These are phyloP conservation scores for Neotoxoptera formosana DNA, from an alignment of 1,140 invertebrate genomes.

Conservation along the genomic window DNA sequence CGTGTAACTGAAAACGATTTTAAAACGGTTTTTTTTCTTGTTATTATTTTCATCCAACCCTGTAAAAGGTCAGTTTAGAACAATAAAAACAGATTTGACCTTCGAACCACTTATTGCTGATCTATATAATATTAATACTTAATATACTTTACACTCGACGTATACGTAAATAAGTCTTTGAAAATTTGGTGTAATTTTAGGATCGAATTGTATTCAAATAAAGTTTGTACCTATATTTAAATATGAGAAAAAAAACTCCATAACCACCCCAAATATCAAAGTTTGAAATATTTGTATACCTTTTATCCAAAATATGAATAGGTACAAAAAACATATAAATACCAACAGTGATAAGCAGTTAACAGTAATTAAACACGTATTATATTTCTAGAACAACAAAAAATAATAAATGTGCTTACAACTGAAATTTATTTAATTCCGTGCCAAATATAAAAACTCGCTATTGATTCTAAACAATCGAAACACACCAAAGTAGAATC, in stretches of 20 bases:
- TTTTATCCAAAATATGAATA: not conserved
- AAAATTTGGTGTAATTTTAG: no score
- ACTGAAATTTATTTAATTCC: not conserved
- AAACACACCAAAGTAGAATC: not conserved
- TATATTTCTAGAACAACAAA: not conserved
- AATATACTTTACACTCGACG: not conserved
- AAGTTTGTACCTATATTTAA: no score
- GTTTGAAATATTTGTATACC: no score
- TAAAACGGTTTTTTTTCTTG: not conserved
- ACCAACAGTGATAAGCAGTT: not conserved
- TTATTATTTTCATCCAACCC: not conserved
- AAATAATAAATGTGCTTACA: not conserved
- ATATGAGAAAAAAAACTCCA: not conserved
- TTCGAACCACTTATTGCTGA: not conserved
- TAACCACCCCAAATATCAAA: no score
- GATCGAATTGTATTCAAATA: no score
- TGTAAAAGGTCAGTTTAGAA: not conserved
- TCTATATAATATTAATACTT: no score
- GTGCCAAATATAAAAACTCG: not conserved
- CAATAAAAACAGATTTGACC: not conserved
- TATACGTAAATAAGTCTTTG: no score
- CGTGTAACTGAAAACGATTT: not conserved
- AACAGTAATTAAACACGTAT: not conserved
- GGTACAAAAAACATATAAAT: not conserved
- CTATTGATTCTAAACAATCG: not conserved